Conservation (phyloP, 2,113 vertebrate species). For the Brachypteracias leptosomus region DNA sequence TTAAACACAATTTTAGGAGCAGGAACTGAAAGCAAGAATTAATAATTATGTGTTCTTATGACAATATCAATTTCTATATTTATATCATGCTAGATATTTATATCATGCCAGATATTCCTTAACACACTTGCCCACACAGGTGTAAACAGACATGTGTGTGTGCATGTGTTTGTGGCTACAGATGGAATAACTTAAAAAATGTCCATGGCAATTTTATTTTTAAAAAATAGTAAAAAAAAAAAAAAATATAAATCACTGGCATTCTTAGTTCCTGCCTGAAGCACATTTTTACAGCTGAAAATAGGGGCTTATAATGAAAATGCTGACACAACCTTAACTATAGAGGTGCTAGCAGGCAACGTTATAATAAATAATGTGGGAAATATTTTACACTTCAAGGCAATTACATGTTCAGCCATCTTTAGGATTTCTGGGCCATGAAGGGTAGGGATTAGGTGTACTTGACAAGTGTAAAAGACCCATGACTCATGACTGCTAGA, state of each 20-base stretch:
- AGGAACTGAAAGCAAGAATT: background rate
- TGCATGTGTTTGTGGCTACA: background rate
- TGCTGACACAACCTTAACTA: conserved; percentile 78
- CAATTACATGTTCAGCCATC: conserved; percentile 81
- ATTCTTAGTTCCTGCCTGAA: conserved; percentile 65
- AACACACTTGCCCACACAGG: background rate
- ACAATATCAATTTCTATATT: background rate
- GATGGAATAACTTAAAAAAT: conserved; percentile 49
- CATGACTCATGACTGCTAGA: conserved; percentile 77
- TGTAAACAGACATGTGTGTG: background rate
- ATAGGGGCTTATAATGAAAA: conserved; percentile 75
- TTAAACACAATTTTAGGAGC: background rate
- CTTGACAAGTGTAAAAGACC: conserved; percentile 78
- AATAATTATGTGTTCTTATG: background rate
- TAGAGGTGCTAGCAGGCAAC: conserved; percentile 69
- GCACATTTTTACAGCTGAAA: conserved; percentile 75
- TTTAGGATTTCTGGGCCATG: conserved; percentile 76
- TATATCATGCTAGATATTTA: background rate
- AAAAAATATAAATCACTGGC: conserved; percentile 22
- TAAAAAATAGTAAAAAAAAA: conserved; percentile 33
- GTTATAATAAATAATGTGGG: conserved; percentile 77
- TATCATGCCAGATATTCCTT: background rate
- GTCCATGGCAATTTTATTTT: conserved; percentile 48
- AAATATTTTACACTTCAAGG: conserved; percentile 81
- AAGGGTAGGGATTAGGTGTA: conserved; percentile 78